Evolutionary conservation across 2,888 invertebrate species (phyloP).

Genomic region (Eudasyphora cyanicolor): DNA sequence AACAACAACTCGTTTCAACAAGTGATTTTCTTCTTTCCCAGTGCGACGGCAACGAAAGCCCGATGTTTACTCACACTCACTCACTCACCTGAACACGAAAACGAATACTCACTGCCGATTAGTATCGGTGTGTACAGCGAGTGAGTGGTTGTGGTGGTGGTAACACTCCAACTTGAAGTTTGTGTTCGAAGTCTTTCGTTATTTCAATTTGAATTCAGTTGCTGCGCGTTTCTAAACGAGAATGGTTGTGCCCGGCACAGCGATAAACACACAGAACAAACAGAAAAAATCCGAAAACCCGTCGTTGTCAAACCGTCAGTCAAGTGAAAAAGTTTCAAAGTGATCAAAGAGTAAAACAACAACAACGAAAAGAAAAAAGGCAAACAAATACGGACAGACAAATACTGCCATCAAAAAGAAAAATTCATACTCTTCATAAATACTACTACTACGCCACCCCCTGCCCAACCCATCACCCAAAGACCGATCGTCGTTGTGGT

Average conservation of each 20-base stretch:
- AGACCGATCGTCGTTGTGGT: background rate
- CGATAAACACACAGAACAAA: background rate
- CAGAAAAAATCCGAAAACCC: slow-evolving; percentile 33
- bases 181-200: slow-evolving; percentile 71
- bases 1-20: slow-evolving; percentile 59
- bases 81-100: background rate
- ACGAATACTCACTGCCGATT: background rate
- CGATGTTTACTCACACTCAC: background rate
- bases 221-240: slow-evolving; percentile 69
- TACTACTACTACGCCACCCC: background rate
- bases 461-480: background rate
- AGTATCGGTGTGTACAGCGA: background rate
- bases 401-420: slow-evolving; percentile 15
- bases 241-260: slow-evolving; percentile 65
- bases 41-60: too few species aligned
- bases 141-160: background rate
- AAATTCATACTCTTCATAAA: too few species aligned
- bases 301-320: background rate
- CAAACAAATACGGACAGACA: slow-evolving; percentile 27
- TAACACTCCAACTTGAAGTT: slow-evolving; percentile 62
- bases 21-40: slow-evolving; percentile 57
- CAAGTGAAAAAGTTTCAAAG: slow-evolving; percentile 18
- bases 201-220: slow-evolving; percentile 68
- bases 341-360: slow-evolving; percentile 17
- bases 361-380: slow-evolving; percentile 46